Base-by-base conservation (phyloP, 2,797 vertebrate genomes). In the Alca torda region DNA sequence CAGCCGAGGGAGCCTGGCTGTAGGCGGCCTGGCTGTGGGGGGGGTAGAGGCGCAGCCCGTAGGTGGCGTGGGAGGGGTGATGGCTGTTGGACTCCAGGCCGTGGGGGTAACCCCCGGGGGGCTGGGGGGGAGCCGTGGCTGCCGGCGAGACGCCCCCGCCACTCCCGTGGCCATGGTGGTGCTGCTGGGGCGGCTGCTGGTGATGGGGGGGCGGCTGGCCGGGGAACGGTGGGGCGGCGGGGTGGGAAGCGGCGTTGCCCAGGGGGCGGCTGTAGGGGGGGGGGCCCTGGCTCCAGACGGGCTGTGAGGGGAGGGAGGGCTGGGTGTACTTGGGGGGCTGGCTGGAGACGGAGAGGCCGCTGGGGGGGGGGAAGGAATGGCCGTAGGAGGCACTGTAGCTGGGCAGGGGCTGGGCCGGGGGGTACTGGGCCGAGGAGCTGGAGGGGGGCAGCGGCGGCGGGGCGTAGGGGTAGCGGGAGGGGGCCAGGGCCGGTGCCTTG, bases 201-300 rank as follows among this genome's bases (percentile, higher is more conserved):
- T 98, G 97, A 95, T 98, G 94, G 96, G 98, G 93, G 93, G 99
- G 95, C 96, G 99, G 95, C 97, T 99, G 97, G 97, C 97, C 87
- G 3, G 98, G 96, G 63, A 97, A 98, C 59, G 98, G 75, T 59
- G 98, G 73, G 41, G 97, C 90, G 1, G 97, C 80, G 8, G 97
- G 89, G 68, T 99, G 99, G 81, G 98, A 97, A 70, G n/a, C 70
- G 4, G 87, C 59, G 23, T 96, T 98, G 87, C 97, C 96, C 89
- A 98, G 96, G 64, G 98, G 97, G 31, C 97, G 98, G 68, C 97
- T 96, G 50, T 98, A 98, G 11, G 95, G 98, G 82, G 92, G 98
- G 0, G 98, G 98, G 2, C 97, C 98, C 92, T 98, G 98, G 93
- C 98, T 98, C 98, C 98, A 98, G 60, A 98, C 98, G 1, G 99